Percentiles rank a stretch among this genome's conserved stretches.
Conservation (phyloP, 2,113 vertebrate genomes). For the Mesitornis unicolor region DNA sequence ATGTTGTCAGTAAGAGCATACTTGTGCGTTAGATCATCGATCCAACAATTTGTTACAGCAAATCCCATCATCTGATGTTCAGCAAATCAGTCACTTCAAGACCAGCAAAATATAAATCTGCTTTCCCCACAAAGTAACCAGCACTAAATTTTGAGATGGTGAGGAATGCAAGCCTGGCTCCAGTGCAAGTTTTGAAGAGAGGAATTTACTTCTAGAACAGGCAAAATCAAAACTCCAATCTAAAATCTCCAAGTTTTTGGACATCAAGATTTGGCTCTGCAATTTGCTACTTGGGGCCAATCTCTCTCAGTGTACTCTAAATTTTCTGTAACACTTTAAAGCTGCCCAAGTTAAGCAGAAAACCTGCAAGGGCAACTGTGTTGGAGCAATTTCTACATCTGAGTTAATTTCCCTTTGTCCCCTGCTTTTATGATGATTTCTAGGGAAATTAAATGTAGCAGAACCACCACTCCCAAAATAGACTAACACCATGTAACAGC, state of each 20-base stretch:
- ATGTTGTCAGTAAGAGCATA: neutral
- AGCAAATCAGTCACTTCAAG: conserved; percentile 23
- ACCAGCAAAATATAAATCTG: conserved; percentile 18
- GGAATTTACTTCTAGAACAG: neutral
- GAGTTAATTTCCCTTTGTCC: neutral
- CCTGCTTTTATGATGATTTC: neutral
- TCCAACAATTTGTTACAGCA: conserved; percentile 9
- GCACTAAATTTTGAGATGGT: neutral
- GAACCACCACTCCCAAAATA: neutral
- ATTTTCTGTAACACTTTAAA: neutral
- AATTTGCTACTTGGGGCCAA: neutral
- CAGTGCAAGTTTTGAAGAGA: neutral
- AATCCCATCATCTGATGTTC: neutral
- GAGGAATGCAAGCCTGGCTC: neutral
- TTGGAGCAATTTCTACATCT: neutral
- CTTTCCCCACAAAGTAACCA: neutral
- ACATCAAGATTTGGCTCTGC: neutral
- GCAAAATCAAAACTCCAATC: neutral
- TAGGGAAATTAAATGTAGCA: neutral
- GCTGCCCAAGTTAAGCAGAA: neutral
- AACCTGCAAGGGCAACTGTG: neutral
- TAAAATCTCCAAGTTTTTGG: neutral
- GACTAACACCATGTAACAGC: neutral
- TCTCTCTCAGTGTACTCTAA: neutral
- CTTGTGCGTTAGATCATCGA: neutral